Evolutionary conservation across 2,797 vertebrate genomes (phyloP).

Genomic region (Acipenser transmontanus): DNA sequence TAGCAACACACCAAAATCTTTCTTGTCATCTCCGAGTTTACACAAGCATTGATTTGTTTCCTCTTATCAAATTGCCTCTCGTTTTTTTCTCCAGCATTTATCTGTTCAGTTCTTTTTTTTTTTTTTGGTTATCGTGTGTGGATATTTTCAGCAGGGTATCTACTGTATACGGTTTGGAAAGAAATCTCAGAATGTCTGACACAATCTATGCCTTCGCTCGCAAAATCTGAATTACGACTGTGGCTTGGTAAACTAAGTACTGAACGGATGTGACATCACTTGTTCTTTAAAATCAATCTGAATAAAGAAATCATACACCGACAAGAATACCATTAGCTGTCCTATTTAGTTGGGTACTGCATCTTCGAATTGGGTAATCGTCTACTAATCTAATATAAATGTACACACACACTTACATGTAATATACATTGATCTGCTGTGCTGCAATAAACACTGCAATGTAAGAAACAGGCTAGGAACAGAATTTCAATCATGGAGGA

Average conservation of each 20-base stretch:
- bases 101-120: not conserved
- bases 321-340: not conserved
- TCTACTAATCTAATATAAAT: not conserved
- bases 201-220: slow-evolving; percentile 1
- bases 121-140: slow-evolving; percentile 3
- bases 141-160: not conserved
- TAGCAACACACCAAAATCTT: too few relatives aligned
- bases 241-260: not conserved
- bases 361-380: not conserved
- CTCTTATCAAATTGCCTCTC: too few relatives aligned
- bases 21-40: too few relatives aligned
- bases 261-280: slow-evolving; percentile 2
- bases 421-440: not conserved
- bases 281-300: slow-evolving; percentile 5
- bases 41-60: too few relatives aligned
- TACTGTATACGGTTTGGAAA: not conserved
- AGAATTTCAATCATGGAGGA: slow-evolving; percentile 6
- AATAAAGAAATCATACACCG: slow-evolving; percentile 11
- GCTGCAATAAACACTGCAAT: slow-evolving; percentile 8
- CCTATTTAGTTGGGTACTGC: not conserved
- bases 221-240: slow-evolving; percentile 9
- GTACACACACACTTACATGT: not conserved
- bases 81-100: not conserved
- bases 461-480: not conserved
- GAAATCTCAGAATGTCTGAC: not conserved